A percentile compares a stretch with the other conserved stretches of the same genome.
Conservation (phyloP, 2,888 invertebrate genomes). For the Marronus borbonicus region DNA sequence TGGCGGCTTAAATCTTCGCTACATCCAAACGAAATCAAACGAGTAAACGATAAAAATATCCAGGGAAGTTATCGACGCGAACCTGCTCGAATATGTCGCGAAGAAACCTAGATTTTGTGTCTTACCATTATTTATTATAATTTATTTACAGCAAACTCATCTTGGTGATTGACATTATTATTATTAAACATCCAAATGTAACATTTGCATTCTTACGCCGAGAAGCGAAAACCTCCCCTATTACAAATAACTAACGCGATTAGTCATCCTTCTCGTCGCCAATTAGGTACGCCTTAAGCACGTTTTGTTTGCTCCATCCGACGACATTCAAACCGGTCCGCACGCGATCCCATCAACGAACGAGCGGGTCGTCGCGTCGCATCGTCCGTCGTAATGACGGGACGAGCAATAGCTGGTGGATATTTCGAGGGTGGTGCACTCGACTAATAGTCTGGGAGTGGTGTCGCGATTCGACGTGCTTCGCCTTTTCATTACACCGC, state of each 20-base stretch:
- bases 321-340: not conserved
- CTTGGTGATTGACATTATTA: too few relatives aligned
- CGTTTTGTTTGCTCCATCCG: not conserved
- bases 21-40: too few relatives aligned
- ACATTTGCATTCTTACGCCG: too few relatives aligned
- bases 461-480: slow-evolving; percentile 11
- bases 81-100: too few relatives aligned
- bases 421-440: not conserved
- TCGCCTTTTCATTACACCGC: slow-evolving; percentile 3
- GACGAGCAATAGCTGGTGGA: slow-evolving; percentile 4
- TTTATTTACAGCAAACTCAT: too few relatives aligned
- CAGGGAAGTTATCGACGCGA: too few relatives aligned
- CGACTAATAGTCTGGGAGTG: slow-evolving; percentile 19
- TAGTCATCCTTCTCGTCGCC: slow-evolving; percentile 13
- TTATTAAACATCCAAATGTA: too few relatives aligned
- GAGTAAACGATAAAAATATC: too few relatives aligned
- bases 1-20: too few relatives aligned
- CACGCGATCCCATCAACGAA: not conserved
- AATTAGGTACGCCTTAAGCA: not conserved
- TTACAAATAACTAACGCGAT: not conserved
- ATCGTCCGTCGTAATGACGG: slow-evolving; percentile 1
- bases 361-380: not conserved
- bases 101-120: too few relatives aligned
- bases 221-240: not conserved
- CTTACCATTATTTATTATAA: too few relatives aligned